Evolutionary conservation across 1,140 invertebrate species (phyloP).

Genomic region (Aporrectodea caliginosa): DNA sequence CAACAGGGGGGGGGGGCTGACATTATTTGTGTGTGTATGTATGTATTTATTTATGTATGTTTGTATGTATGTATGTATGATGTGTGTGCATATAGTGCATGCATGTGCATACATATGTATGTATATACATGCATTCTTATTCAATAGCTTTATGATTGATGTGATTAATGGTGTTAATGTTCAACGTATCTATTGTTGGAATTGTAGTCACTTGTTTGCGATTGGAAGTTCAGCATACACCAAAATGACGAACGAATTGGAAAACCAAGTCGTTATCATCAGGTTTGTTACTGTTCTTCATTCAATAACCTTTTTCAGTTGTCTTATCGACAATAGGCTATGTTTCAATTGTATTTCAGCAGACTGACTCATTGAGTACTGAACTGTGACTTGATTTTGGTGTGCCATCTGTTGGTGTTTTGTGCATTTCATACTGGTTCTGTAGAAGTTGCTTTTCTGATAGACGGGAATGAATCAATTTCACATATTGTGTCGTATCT

Average conservation of each 20-base stretch:
- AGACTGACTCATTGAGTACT: not conserved
- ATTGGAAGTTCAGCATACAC: conserved; percentile 85
- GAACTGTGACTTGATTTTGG: no score
- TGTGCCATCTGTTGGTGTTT: no score
- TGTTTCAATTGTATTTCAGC: not conserved
- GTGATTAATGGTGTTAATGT: conserved; percentile 38
- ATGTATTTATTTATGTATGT: no score
- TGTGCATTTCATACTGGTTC: no score
- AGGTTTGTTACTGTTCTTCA: conserved; percentile 59
- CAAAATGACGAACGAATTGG: conserved; percentile 60
- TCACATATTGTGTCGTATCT: not conserved
- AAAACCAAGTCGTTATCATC: conserved; percentile 79
- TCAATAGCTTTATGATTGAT: no score
- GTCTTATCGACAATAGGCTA: not conserved
- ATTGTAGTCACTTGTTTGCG: conserved; percentile 81
- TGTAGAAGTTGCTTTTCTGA: not conserved
- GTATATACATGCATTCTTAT: conserved; percentile 6
- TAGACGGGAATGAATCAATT: no score
- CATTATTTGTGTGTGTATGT: no score
- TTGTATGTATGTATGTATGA: not conserved
- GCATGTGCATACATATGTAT: not conserved
- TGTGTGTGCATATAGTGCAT: not conserved
- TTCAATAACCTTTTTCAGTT: no score
- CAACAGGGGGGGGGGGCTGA: no score
- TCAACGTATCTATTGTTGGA: no score